Evolutionary conservation across 2,888 invertebrate genomes (phyloP), one percentile per base, ranked within the genome.

Genomic region (Sarcophaga subvicina): DNA sequence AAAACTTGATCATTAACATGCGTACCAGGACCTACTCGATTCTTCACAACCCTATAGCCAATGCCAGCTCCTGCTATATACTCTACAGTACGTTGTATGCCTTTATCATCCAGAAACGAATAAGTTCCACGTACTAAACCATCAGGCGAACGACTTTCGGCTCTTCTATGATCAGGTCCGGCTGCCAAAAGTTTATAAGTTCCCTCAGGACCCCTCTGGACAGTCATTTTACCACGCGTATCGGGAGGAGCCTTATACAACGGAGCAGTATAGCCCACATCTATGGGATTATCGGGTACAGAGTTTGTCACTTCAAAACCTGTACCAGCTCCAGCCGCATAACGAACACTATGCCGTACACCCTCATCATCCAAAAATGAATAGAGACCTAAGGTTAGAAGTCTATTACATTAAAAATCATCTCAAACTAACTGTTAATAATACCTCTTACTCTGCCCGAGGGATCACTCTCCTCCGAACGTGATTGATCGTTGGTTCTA

Each of bases 51-150:
- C 66, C 96, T 94, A 90, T 96, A 97, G 0, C 97, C 97, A 70
- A 96, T 97, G 87, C 94, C 96, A 0, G 97, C 96, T 0, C 97
- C 97, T 0, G 97, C 97, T 88, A 93, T 96, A 91, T 97, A 97
- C 92, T 97, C 96, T 0, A 97, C 96, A 0, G 96, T 96, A 88
- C 95, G 95, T 91, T 96, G 96, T 45, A 96, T 95, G 1, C 96
- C 96, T 93, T 96, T 96, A 90, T 97, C 96, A 89, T 97, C 97
- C 22, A 97, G 93, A 91, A 96, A 97, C 0, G 96, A 96, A 93
- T 96, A 97, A 0, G 96, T 96, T 54, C 97, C 97, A 88, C 96
- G 94, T 2, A 96, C 96, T 88, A 96, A 95, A 20, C 96, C 96
- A 80, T 95, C 95, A 0, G 96, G 94, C 88, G 96, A 96, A 87